These are phyloP conservation scores for Mus spicilegus DNA, from an alignment of 2,113 vertebrate species.

Conservation along the genomic window DNA sequence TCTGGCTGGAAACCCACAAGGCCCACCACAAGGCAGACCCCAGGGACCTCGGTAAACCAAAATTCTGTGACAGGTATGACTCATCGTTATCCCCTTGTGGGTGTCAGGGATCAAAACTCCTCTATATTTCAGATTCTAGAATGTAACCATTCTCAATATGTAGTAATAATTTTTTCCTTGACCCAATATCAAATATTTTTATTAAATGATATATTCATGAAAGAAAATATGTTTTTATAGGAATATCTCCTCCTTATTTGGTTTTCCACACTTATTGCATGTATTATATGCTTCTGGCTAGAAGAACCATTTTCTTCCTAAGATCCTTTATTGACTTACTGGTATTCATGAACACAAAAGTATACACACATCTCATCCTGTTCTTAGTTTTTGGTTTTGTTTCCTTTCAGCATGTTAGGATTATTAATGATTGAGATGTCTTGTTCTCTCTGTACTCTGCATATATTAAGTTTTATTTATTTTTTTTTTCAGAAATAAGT, in stretches of 20 bases:
- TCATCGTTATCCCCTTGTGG: not conserved
- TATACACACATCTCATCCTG: not conserved
- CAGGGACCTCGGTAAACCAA: not conserved
- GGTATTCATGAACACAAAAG: not conserved
- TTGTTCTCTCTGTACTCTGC: not conserved
- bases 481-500: not conserved
- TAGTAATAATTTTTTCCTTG: not conserved
- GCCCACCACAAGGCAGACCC: not conserved
- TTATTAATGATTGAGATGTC: not conserved
- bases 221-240: not conserved
- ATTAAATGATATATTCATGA: not conserved
- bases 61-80: not conserved
- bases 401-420: not conserved
- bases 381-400: not conserved
- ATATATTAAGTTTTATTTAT: not conserved
- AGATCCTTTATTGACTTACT: not conserved
- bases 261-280: not conserved
- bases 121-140: not conserved
- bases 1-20: not conserved
- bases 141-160: not conserved
- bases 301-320: not conserved
- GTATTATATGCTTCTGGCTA: not conserved
- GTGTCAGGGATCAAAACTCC: not conserved
- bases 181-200: not conserved
- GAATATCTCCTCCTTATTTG: not conserved